A percentile compares a stretch with the other conserved stretches of the same genome.
phyloP scores from a whole-genome alignment of 2,888 invertebrate species.

The Acanthacorydalis orientalis region DNA sequence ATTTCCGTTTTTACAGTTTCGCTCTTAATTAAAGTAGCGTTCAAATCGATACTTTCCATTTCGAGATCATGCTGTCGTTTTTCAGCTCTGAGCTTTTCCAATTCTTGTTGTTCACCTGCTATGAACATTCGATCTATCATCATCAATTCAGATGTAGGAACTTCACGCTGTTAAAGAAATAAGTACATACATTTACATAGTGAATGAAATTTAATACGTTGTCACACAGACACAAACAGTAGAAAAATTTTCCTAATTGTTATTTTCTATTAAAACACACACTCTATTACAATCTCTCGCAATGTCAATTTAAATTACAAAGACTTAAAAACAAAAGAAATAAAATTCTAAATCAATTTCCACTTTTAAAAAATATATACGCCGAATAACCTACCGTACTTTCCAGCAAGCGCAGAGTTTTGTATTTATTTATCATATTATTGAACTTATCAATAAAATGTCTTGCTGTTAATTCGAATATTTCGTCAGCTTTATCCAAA shows the following conservation, averaged over 20 bases:
- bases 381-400: conserved; percentile 46
- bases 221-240: not conserved
- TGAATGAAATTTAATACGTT: not conserved
- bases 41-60: not conserved
- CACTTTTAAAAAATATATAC: not conserved
- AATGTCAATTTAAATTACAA: too few relatives aligned
- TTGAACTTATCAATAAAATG: conserved; percentile 53
- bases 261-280: too few relatives aligned
- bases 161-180: conserved; percentile 37
- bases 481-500: conserved; percentile 48
- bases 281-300: not conserved
- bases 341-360: too few relatives aligned
- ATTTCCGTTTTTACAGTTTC: not conserved
- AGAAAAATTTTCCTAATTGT: not conserved
- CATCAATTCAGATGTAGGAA: conserved; percentile 58
- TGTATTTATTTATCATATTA: conserved; percentile 55
- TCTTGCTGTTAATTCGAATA: conserved; percentile 48
- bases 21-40: conserved; percentile 2
- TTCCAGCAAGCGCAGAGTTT: conserved; percentile 53
- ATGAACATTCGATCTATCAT: conserved; percentile 61
- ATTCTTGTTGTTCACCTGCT: conserved; percentile 48
- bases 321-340: too few relatives aligned
- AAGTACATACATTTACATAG: not conserved
- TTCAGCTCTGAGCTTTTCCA: conserved; percentile 41
- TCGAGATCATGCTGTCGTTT: conserved; percentile 14